Evolutionary conservation across 2,888 invertebrate species (phyloP).

Genomic region (Tetropium fuscum): DNA sequence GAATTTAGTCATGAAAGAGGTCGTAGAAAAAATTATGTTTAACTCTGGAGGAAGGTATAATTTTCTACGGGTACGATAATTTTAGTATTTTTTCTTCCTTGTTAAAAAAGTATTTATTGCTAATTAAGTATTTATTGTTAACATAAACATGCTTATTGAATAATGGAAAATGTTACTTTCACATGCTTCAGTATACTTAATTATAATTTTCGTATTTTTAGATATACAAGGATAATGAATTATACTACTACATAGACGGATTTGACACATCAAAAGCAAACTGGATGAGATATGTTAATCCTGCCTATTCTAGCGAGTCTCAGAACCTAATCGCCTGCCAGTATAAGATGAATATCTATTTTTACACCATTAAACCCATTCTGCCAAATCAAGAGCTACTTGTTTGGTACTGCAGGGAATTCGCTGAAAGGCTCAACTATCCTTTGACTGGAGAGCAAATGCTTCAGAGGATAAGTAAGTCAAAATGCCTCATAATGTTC

Average conservation of each 20-base stretch:
- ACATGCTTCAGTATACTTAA: too few species aligned
- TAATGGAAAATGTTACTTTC: too few species aligned
- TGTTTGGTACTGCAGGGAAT: slow-evolving; percentile 98
- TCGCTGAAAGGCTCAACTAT: slow-evolving; percentile 93
- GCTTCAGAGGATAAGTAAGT: slow-evolving; percentile 76
- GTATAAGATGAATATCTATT: slow-evolving; percentile 96
- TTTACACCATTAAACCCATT: slow-evolving; percentile 95
- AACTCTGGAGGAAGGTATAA: too few species aligned
- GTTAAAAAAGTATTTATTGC: too few species aligned
- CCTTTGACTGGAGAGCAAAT: slow-evolving; percentile 80
- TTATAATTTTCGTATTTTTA: too few species aligned
- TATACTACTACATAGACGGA: slow-evolving; percentile 94
- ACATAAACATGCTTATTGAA: too few species aligned
- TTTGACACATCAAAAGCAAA: slow-evolving; percentile 94
- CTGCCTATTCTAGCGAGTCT: slow-evolving; percentile 89
- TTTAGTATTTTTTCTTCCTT: too few species aligned
- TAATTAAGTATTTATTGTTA: too few species aligned
- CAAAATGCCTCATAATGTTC: too few species aligned
- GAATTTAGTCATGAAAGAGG: too few species aligned
- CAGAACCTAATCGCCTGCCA: slow-evolving; percentile 99
- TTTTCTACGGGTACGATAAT: too few species aligned
- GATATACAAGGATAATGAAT: slow-evolving; percentile 92
- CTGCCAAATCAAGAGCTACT: slow-evolving; percentile 96
- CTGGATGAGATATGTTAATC: slow-evolving; percentile 99
- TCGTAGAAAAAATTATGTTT: too few species aligned